Evolutionary conservation across 1,140 invertebrate species (phyloP), one percentile per base, ranked within the genome.

Genomic region (Zaprionus nigranus): DNA sequence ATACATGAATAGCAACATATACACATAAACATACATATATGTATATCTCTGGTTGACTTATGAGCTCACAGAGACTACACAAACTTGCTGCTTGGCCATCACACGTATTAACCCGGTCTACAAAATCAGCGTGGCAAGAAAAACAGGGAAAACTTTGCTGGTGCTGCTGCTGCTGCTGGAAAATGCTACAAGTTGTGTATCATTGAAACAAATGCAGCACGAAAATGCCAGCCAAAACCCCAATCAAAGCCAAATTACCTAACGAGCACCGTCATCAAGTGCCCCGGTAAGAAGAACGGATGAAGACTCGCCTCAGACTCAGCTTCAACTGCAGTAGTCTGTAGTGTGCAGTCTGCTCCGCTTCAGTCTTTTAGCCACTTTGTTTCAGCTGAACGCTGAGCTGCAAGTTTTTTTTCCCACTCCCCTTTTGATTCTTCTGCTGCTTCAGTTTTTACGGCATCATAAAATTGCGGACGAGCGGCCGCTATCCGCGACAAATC

Each of bases 181-280:
- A 51, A 51, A 51, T 51, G 75, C 76, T 79, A 67, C 76, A 80
- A 75, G 76, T 59, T 82, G 69, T 79, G 77, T 82, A 78, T 87
- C 84, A 88, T 88, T 88, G 85, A 88, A 88, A 88, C 84, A 88
- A 88, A 90, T 84, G 85, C 84, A 88, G 84, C 78, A 76, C 63
- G 75, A 87, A 87, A 83, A 87, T 87, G 78, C 81, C 26, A 75
- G 57, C 70, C 84, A 75, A 81, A 87, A 84, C 78, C 81, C 85
- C 85, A 88, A 88, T 88, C 84, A 88, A 90, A 88, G 71, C 78
- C 75, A 90, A 88, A 90, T 90, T 88, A 88, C 84, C 85, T 88
- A 88, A 88, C 85, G 84, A 88, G 74, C 77, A 78, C 81, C 63
- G 81, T 57, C 84, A 90, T 88, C 85, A 88, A 88, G 81, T 90